Base-by-base conservation (phyloP, 2,888 invertebrate genomes). In the Macrosoma leucophasiata region DNA sequence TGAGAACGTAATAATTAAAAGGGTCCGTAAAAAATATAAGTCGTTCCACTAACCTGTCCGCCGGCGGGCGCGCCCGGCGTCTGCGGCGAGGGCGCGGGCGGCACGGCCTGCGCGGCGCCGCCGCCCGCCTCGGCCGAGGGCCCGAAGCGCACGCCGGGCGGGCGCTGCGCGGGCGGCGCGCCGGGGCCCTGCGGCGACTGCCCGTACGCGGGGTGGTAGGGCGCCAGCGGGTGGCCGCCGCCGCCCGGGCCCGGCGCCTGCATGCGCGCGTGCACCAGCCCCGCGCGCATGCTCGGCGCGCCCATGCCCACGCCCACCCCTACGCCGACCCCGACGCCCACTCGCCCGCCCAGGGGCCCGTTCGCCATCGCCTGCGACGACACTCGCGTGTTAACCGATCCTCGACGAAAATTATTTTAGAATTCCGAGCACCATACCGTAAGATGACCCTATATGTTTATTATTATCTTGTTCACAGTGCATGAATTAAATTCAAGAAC, bases 291-390 rank as follows among this genome's bases (percentile, higher is more conserved):
- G 68, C 68, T 72, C 42, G 75, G 72, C 37, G 51, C 68, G 39
- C 48, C 56, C 48, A 54, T 50, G 25, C 52, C 62, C 21, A 64
- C 69, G 70, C 61, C 87, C 65, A 61, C 73, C 39, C 74, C 70
- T 33, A 49, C 66, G 29, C 45, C 55, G 25, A 38, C 32, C n/a
- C 46, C 61, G 9, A 58, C 64, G 31, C 84, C 76, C 39, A 78
- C 79, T 48, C 86, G 81, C 50, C 87, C 69, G 65, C 86, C 91
- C 68, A 93, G 85, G 0, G 94, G 93, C 1, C 94, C 94, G 65
- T 94, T 94, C 65, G 91, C 92, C 87, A 93, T 88, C 36, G 84
- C 84, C 81, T 88, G 77, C n/a, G n/a, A n/a, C n/a, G n/a, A n/a
- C n/a, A n/a, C n/a, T n/a, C n/a, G n/a, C n/a, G n/a, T n/a, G n/a